phyloP scores from a whole-genome alignment of 35 echinoderm and acorn worm genomes.

The Apostichopus parvimensis region DNA sequence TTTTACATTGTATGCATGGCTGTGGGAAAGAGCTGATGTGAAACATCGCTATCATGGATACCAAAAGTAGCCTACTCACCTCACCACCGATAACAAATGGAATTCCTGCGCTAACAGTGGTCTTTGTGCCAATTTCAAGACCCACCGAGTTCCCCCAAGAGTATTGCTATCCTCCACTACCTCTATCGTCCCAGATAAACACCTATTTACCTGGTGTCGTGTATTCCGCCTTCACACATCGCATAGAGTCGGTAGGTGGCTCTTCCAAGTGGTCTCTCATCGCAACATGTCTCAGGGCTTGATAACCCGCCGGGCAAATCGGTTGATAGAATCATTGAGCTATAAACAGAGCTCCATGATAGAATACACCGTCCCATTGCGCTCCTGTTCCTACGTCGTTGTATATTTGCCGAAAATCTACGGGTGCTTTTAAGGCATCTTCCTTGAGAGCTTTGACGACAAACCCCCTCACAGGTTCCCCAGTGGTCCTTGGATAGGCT shows the following conservation, averaged over 20 bases:
- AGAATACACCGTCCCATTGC: not conserved
- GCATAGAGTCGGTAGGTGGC: not conserved
- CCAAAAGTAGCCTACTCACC: not conserved
- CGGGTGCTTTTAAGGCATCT: not conserved
- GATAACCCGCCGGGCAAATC: not conserved
- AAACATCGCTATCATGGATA: no score
- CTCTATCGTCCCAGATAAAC: not conserved
- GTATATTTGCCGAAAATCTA: not conserved
- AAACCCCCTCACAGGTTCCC: not conserved
- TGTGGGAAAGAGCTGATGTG: no score
- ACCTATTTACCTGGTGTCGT: not conserved
- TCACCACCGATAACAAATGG: not conserved
- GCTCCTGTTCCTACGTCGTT: not conserved
- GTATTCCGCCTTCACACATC: slow-evolving; percentile 14
- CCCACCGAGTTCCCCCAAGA: not conserved
- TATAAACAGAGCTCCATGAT: no score
- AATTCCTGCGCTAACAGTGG: not conserved
- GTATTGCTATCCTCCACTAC: not conserved
- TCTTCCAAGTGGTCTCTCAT: not conserved
- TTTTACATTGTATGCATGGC: no score
- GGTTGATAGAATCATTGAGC: not conserved
- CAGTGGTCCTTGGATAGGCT: not conserved
- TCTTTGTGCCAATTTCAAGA: not conserved
- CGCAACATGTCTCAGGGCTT: not conserved
- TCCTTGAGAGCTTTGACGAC: not conserved